Conservation (phyloP, 2,888 invertebrate species). For the Cecidostiba fungosa region DNA sequence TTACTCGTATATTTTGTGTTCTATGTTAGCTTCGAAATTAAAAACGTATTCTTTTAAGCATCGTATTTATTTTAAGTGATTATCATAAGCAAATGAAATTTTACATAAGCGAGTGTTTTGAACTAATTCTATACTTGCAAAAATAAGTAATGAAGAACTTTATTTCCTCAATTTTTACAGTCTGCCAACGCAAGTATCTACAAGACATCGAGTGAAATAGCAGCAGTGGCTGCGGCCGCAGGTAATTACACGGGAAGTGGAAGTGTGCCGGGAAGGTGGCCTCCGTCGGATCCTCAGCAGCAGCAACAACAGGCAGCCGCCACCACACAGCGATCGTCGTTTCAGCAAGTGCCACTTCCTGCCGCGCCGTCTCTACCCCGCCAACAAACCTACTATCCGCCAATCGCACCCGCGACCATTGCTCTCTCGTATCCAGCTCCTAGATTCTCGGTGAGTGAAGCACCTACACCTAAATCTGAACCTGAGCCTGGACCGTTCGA, state of each 20-base stretch:
- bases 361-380: not conserved
- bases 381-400: conserved; percentile 24
- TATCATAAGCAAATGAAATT: no score
- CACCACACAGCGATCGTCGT: not conserved
- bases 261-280: conserved; percentile 19
- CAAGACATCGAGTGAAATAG: conserved; percentile 11
- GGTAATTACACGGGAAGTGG: not conserved
- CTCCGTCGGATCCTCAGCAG: conserved; percentile 1
- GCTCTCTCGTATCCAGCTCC: conserved; percentile 45
- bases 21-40: no score
- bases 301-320: conserved; percentile 18
- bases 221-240: not conserved
- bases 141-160: not conserved
- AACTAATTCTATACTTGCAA: not conserved
- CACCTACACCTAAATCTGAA: not conserved
- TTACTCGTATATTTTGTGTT: no score
- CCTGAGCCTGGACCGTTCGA: not conserved
- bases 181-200: not conserved
- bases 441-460: conserved; percentile 51
- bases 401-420: conserved; percentile 28
- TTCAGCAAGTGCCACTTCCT: conserved; percentile 22
- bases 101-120: no score
- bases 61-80: no score
- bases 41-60: no score
- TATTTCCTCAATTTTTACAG: not conserved